Evolutionary conservation across 2,888 invertebrate species (phyloP), one percentile per base, ranked within the genome.

Genomic region (Leucozona laternaria): DNA sequence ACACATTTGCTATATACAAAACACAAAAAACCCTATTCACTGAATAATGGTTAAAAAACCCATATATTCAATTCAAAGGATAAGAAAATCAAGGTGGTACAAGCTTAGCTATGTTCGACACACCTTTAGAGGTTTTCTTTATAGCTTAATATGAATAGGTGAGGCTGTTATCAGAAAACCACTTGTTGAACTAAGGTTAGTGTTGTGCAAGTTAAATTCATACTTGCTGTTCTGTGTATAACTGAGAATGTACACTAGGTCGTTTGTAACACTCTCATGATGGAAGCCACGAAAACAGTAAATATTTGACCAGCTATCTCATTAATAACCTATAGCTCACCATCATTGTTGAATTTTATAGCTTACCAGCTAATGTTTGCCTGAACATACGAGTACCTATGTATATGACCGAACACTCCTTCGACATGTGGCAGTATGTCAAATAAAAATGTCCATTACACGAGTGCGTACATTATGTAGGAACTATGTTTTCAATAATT

Each of bases 341-440:
- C 31, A 57, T 31, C 17, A 17, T 28, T 28, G 15, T 17, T 11
- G 5, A 3, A 57, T 34, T 57, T 31, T 57, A 57, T 57, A 17
- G 57, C 31, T 34, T 57, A 17, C 20, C 34, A 55, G 2, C 10
- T 17, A 11, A 34, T 57, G 10, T 31, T 2, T 11, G 11, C 31
- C 2, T 20, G 31, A 34, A 57, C n/a, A n/a, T n/a, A n/a, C n/a
- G n/a, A n/a, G n/a, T n/a, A n/a, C n/a, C n/a, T n/a, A n/a, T n/a
- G n/a, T 57, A 34, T 57, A 55, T 8, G 17, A 17, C 17, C 11
- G 53, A 57, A 17, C 31, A 31, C 57, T 17, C 31, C 57, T 57
- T 57, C 2, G 28, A 17, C 17, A 31, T 57, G 57, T 57, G 31
- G 57, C 57, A 57, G 11, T 57, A 17, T 57, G 57, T 57, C 57